Percentiles rank a stretch among this genome's conserved stretches.
Conservation (phyloP, 2,797 vertebrate genomes). For the Tiaroga cobitis region DNA sequence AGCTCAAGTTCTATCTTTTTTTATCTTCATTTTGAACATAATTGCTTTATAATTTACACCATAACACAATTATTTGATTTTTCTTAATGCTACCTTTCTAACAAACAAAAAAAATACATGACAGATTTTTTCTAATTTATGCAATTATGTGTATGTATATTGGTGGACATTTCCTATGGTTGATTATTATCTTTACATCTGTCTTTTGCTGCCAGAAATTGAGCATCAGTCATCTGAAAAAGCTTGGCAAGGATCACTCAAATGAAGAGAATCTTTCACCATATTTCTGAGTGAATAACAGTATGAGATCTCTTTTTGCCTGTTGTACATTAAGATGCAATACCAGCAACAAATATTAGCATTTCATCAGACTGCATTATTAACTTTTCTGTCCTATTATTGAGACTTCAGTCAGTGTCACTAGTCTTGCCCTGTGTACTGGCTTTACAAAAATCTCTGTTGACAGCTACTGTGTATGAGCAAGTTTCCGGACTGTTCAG, state of each 20-base stretch:
- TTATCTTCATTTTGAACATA: background rate
- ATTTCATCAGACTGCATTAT: slow-evolving; percentile 54
- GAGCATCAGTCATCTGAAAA: background rate
- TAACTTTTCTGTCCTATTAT: slow-evolving; percentile 40
- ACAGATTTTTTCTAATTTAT: background rate
- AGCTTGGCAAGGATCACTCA: background rate
- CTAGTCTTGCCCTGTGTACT: background rate
- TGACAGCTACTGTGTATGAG: background rate
- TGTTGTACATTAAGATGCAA: slow-evolving; percentile 8
- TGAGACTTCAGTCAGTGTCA: slow-evolving; percentile 34
- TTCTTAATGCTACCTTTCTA: background rate
- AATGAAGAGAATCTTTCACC: background rate
- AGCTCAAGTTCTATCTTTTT: background rate
- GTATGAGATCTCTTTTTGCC: background rate
- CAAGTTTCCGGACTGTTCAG: background rate
- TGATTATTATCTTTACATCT: background rate
- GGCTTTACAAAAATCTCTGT: background rate
- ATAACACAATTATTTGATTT: background rate
- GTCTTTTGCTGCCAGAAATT: background rate
- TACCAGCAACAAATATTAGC: slow-evolving; percentile 49
- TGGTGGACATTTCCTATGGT: background rate
- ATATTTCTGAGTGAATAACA: background rate
- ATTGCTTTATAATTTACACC: background rate
- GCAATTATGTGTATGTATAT: background rate
- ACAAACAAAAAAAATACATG: background rate